These are phyloP conservation scores for Thunnus albacares DNA, from an alignment of 2,797 vertebrate species.

Conservation along the genomic window DNA sequence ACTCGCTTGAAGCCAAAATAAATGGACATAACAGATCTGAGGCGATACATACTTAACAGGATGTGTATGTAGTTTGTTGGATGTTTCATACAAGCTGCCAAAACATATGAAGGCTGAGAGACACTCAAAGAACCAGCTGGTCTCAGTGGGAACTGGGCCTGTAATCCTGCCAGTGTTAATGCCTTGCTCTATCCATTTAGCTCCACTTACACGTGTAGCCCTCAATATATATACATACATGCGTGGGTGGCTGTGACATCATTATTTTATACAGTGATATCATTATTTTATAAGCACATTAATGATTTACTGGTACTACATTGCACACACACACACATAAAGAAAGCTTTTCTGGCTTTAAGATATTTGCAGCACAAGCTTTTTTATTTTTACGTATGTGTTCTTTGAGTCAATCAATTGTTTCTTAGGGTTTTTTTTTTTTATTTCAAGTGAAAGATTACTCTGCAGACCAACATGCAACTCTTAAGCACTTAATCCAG, in stretches of 20 bases:
- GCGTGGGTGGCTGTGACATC: constrained; percentile 16
- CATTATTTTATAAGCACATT: constrained; percentile 47
- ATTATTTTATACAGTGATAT: constrained; percentile 38
- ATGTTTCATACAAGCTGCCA: not conserved
- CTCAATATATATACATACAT: not conserved
- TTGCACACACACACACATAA: not conserved
- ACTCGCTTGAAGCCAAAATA: not conserved
- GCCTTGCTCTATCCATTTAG: constrained; percentile 21
- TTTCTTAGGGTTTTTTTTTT: no score
- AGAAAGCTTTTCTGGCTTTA: not conserved
- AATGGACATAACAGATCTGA: not conserved
- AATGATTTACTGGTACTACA: constrained; percentile 32
- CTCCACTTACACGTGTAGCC: constrained; percentile 28
- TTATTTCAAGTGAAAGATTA: not conserved
- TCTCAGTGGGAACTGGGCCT: constrained; percentile 28
- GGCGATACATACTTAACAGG: not conserved
- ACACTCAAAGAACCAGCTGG: constrained; percentile 25
- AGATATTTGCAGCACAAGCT: not conserved
- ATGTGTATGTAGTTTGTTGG: not conserved
- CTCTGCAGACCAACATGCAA: not conserved
- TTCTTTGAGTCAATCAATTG: not conserved
- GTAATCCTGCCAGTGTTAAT: constrained; percentile 39
- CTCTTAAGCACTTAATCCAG: not conserved
- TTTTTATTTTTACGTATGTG: no score
- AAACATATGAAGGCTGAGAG: constrained; percentile 3